Percentiles rank a stretch among this genome's conserved stretches.
Evolutionary conservation across 2,113 vertebrate species (phyloP).

Genomic region (Puffinus mauretanicus): DNA sequence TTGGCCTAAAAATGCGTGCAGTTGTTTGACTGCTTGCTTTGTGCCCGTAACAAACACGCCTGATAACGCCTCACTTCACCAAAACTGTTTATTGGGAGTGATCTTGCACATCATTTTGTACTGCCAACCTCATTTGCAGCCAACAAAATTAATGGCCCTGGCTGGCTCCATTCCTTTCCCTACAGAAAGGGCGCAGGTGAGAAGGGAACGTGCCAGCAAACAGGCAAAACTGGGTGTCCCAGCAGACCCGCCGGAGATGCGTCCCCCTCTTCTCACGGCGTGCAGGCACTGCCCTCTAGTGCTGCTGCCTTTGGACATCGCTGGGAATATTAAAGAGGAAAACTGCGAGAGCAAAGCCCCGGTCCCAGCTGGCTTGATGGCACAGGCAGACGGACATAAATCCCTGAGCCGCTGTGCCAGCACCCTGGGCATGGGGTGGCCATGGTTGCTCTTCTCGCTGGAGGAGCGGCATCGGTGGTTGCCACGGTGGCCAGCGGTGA

Average conservation of each 20-base stretch:
- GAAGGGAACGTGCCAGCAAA: neutral
- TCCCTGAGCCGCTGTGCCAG: neutral
- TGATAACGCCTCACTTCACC: neutral
- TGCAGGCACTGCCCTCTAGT: conserved; percentile 76
- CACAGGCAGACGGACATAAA: neutral
- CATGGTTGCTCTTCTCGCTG: neutral
- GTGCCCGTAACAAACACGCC: neutral
- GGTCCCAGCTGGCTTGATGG: fast-evolving
- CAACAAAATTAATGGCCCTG: neutral
- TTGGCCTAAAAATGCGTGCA: fast-evolving
- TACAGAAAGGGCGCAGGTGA: neutral
- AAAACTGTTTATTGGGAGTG: neutral
- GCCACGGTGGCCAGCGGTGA: neutral
- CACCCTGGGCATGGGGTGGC: neutral
- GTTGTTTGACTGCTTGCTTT: neutral
- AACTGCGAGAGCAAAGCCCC: neutral
- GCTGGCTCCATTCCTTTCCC: neutral
- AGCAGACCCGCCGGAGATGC: fast-evolving
- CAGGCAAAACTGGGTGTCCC: neutral
- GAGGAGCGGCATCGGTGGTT: neutral
- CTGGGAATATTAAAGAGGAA: neutral
- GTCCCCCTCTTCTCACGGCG: neutral
- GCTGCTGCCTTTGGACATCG: conserved; percentile 37
- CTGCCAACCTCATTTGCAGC: neutral
- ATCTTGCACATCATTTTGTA: neutral